Conservation (phyloP, 2,113 vertebrate genomes). For the Tragelaphus imberbis region DNA sequence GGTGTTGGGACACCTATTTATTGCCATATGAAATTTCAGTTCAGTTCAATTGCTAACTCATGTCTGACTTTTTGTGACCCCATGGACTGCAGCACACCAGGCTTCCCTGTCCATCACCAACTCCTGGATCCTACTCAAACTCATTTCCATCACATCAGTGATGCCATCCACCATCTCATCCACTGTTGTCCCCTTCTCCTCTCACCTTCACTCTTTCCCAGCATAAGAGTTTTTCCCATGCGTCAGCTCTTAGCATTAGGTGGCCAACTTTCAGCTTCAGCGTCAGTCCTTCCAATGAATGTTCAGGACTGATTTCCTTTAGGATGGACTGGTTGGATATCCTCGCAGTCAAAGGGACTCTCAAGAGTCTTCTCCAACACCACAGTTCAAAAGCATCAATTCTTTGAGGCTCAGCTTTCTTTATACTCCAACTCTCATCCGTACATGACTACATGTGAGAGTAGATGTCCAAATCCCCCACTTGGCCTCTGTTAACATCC, state of each 20-base stretch:
- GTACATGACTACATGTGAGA: background rate
- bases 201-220: background rate
- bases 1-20: background rate
- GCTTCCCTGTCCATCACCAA: background rate
- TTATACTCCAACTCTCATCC: background rate
- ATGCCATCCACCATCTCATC: background rate
- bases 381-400: background rate
- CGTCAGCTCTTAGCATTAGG: background rate
- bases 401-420: fast-evolving
- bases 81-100: background rate
- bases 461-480: background rate
- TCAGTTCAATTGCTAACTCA: background rate
- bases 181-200: background rate
- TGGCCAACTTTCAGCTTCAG: background rate
- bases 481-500: background rate
- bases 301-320: background rate
- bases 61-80: background rate
- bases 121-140: background rate
- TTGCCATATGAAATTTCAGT: fast-evolving
- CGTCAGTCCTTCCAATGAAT: background rate
- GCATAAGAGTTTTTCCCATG: background rate
- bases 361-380: background rate
- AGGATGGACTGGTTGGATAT: background rate
- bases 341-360: background rate
- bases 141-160: fast-evolving